A percentile compares a stretch with the other conserved stretches of the same genome.
Evolutionary conservation across 2,888 invertebrate species (phyloP).

Genomic region (Thymelicus lineola): DNA sequence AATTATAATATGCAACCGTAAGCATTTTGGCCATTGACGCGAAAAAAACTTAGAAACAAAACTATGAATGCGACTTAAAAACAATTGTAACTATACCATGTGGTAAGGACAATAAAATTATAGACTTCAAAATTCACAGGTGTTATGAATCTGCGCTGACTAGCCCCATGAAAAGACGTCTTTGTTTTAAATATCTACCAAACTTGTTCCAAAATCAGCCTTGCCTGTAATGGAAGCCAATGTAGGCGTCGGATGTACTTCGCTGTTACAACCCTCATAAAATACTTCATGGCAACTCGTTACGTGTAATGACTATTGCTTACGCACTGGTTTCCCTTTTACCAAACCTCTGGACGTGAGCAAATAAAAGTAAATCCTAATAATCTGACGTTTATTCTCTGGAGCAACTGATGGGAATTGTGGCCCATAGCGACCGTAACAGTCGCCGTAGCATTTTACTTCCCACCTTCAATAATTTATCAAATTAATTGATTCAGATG

Average conservation of each 20-base stretch:
- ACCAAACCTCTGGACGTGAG: conserved; percentile 12
- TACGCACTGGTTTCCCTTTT: conserved; percentile 21
- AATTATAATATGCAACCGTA: too few species aligned
- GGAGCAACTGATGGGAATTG: conserved; percentile 1
- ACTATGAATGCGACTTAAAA: too few species aligned
- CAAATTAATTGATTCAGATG: conserved; percentile 19
- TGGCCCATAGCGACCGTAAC: conserved; percentile 1
- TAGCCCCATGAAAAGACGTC: background rate
- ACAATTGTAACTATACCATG: too few species aligned
- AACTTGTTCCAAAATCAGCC: background rate
- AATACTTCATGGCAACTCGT: conserved; percentile 22
- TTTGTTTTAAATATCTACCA: background rate
- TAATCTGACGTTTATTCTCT: conserved; percentile 38
- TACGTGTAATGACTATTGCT: conserved; percentile 30
- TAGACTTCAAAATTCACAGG: too few species aligned
- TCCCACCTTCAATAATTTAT: conserved; percentile 3
- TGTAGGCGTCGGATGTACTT: background rate
- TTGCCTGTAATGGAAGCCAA: background rate
- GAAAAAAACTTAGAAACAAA: too few species aligned
- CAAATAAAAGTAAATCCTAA: conserved; percentile 33
- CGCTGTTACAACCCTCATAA: conserved; percentile 14
- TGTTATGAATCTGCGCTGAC: too few species aligned
- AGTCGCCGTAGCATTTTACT: conserved; percentile 11
- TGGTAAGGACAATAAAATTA: too few species aligned
- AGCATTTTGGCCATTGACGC: too few species aligned